Conservation (phyloP, 2,888 invertebrate genomes). For the Schrankia costaestrigalis region DNA sequence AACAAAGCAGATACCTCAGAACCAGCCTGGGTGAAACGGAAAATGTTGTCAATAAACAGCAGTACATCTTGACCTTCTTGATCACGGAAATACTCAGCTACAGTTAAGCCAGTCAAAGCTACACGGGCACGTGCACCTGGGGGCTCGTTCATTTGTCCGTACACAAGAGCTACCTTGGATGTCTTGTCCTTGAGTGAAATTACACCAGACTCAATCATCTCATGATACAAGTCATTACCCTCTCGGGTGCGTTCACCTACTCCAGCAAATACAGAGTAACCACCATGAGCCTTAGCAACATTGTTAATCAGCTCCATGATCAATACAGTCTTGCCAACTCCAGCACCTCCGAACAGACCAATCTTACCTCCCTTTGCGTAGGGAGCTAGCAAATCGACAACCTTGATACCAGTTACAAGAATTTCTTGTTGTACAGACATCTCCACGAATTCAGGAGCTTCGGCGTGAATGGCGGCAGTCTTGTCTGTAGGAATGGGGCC, state of each 20-base stretch:
- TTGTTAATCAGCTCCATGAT: slow-evolving; percentile 98
- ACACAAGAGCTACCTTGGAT: slow-evolving; percentile 95
- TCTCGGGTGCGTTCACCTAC: slow-evolving; percentile 97
- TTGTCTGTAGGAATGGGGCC: slow-evolving; percentile 90
- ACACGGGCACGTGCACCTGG: slow-evolving; percentile 97
- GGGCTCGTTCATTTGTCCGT: slow-evolving; percentile 98
- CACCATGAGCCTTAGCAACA: slow-evolving; percentile 96
- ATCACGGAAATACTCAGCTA: slow-evolving; percentile 97
- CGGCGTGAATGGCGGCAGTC: slow-evolving; percentile 90
- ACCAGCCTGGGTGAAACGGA: slow-evolving; percentile 95
- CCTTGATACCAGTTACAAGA: slow-evolving; percentile 95
- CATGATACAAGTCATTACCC: slow-evolving; percentile 96
- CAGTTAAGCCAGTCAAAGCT: slow-evolving; percentile 93
- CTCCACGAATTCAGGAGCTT: slow-evolving; percentile 94
- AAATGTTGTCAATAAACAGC: slow-evolving; percentile 97
- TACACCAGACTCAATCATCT: slow-evolving; percentile 97
- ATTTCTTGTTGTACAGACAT: slow-evolving; percentile 95
- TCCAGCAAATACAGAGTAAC: slow-evolving; percentile 97
- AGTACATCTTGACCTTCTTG: slow-evolving; percentile 96
- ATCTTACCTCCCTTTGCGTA: slow-evolving; percentile 97
- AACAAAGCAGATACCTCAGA: slow-evolving; percentile 93
- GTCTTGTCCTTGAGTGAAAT: slow-evolving; percentile 93
- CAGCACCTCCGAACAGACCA: slow-evolving; percentile 95
- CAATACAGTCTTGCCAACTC: slow-evolving; percentile 96
- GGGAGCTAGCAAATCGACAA: slow-evolving; percentile 94